Evolutionary conservation across 1,140 invertebrate genomes (phyloP).

Genomic region (Saccostrea cuccullata): DNA sequence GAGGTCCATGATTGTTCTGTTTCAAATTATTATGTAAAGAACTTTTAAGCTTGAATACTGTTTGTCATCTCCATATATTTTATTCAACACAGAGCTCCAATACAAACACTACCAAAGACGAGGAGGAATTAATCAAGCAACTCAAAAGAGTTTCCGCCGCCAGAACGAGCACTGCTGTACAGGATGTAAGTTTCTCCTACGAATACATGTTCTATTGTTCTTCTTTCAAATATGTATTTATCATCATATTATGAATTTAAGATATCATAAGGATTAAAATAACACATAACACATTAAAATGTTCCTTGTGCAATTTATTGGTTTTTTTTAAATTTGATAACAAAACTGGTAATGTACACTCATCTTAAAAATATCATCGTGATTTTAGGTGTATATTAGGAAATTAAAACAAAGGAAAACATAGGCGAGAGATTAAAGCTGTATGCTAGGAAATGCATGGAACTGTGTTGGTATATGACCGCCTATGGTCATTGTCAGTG

Average conservation of each 20-base stretch:
- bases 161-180: background rate
- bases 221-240: no score
- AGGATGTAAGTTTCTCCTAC: background rate
- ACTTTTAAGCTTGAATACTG: background rate
- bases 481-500: background rate
- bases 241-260: no score
- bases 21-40: no score
- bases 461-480: slow-evolving; percentile 52
- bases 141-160: background rate
- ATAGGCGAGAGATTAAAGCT: background rate
- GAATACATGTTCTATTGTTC: no score
- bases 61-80: background rate
- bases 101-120: background rate
- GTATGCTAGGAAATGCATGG: slow-evolving; percentile 28
- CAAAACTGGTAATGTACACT: no score
- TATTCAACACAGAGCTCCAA: background rate
- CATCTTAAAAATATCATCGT: no score
- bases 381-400: background rate
- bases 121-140: background rate
- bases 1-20: no score
- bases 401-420: background rate
- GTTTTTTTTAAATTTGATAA: no score
- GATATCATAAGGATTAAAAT: no score
- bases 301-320: no score
- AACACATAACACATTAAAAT: no score